These are phyloP conservation scores for Brachionus plicatilis DNA, from an alignment of 1,140 invertebrate genomes.

Conservation along the genomic window DNA sequence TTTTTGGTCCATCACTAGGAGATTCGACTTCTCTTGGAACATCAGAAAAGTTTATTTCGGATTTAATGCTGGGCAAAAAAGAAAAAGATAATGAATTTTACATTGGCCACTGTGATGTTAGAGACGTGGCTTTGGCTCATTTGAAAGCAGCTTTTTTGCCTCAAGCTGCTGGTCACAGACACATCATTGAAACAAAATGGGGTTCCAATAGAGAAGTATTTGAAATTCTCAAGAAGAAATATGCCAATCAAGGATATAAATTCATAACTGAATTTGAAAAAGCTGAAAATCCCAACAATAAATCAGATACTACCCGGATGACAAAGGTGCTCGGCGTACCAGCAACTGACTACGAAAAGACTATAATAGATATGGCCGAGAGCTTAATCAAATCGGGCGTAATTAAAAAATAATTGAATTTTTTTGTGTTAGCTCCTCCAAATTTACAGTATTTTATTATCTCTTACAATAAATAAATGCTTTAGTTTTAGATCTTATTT, in stretches of 20 bases:
- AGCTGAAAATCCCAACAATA: not conserved
- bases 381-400: conserved; percentile 57
- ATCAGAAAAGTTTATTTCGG: conserved; percentile 49
- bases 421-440: not conserved
- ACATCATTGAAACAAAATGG: conserved; percentile 8
- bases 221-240: not conserved
- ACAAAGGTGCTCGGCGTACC: conserved; percentile 53
- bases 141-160: conserved; percentile 58
- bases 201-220: not conserved
- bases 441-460: not conserved
- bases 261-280: not conserved
- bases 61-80: conserved; percentile 55
- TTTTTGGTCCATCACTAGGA: conserved; percentile 58
- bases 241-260: not conserved
- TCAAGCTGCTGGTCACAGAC: conserved; percentile 54
- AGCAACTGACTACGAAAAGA: conserved; percentile 51
- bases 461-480: not conserved
- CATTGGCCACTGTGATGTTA: conserved; percentile 59
- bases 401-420: conserved; percentile 48
- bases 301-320: conserved; percentile 44
- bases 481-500: not conserved
- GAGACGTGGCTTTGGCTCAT: conserved; percentile 61
- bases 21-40: not conserved
- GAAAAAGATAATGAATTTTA: conserved; percentile 57
- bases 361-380: conserved; percentile 58